Base-by-base conservation (phyloP, 1,140 invertebrate species). In the Heliothis subflexa region DNA sequence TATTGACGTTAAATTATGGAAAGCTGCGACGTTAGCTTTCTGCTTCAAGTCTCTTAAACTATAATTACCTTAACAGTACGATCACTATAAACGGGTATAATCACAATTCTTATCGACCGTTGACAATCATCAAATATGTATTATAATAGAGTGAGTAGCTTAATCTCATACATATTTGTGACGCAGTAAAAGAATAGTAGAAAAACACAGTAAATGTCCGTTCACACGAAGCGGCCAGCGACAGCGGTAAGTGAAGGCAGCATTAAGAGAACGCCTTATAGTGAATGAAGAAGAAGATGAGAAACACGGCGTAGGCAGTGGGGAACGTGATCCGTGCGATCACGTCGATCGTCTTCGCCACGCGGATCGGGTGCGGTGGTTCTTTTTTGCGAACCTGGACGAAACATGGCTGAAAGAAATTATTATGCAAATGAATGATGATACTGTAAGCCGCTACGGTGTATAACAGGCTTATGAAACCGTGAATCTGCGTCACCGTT, bases 261-360 rank as follows among this genome's bases (percentile, higher is more conserved):
- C 89, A 95, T 95, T 96, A 96, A 95, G 95, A 96, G 92, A 96
- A 96, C 91, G 95, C 95, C 92, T 97, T 98, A 95, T 98, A 98
- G 95, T 98, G 97, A 85, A 98, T 97, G 95, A 99, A 98, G 96
- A 98, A 99, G 95, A 98, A 98, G 89, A 98, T 97, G 83, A 98
- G 96, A 95, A 99, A 99, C 87, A 98, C 96, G 89, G 97, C 97
- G 93, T 98, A 99, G 84, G 98, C 98, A 82, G 97, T 96, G 82
- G 98, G 98, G 95, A 99, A 99, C 78, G 98, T 98, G 88, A 98
- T 97, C 89, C 98, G 96, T 50, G 98, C 98, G 89, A 99, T 98
- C 75, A 98, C 98, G 95, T 99, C 98, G 89, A 99, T 99, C 71
- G 98, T 98, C 95, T 98, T 98, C 68, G 98, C 98, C 84, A 98